Conservation (phyloP, 1,140 invertebrate genomes). For the Proales similis region DNA sequence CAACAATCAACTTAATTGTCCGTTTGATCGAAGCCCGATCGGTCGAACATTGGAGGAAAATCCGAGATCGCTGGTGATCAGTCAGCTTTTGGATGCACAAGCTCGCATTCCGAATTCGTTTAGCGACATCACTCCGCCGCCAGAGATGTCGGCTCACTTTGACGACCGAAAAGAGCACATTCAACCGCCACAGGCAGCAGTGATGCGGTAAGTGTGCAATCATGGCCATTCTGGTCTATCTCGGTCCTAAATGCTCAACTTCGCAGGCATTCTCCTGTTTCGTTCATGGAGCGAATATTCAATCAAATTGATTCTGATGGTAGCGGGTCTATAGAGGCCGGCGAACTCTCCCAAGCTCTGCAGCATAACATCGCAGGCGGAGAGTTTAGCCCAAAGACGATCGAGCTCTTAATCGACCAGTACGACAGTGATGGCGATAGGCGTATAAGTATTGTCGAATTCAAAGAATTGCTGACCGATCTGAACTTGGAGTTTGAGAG, state of each 20-base stretch:
- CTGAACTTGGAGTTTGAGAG: constrained; percentile 31
- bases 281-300: constrained; percentile 6
- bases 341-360: constrained; percentile 8
- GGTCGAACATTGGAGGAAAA: neutral
- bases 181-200: too few species aligned
- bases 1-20: neutral
- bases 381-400: neutral
- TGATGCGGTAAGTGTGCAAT: too few species aligned
- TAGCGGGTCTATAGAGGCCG: neutral
- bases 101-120: neutral
- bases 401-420: neutral
- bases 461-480: constrained; percentile 8
- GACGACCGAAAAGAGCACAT: too few species aligned
- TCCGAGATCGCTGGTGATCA: constrained; percentile 5
- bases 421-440: constrained; percentile 14
- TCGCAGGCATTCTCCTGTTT: neutral
- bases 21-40: neutral
- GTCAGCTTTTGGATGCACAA: constrained; percentile 5
- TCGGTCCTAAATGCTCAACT: too few species aligned
- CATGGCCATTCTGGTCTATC: too few species aligned
- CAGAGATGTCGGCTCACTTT: neutral
- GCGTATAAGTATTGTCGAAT: constrained; percentile 29
- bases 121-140: neutral
- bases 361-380: constrained; percentile 5
- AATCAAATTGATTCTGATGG: constrained; percentile 21